Conservation (phyloP, 2,113 vertebrate species). For the human region GRCh38 chrX:110735001-110735500, state of each 20-base stretch:
- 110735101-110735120: slow-evolving; percentile 69
- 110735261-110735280: not conserved
- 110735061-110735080: slow-evolving; percentile 73
- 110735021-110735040: slow-evolving; percentile 57
- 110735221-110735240: slow-evolving; percentile 62
- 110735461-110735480: not conserved
- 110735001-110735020: slow-evolving; percentile 58
- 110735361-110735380: not conserved
- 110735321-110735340: not conserved
- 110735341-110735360: slow-evolving; percentile 12
- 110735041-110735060: slow-evolving; percentile 65
- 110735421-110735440: not conserved
- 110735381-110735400: not conserved
- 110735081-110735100: slow-evolving; percentile 72
- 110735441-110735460: not conserved
- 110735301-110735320: slow-evolving; percentile 23
- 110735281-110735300: not conserved
- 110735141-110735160: slow-evolving; percentile 68
- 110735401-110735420: not conserved
- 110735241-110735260: slow-evolving; percentile 34
- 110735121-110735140: slow-evolving; percentile 54
- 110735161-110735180: slow-evolving; percentile 68
- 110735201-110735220: slow-evolving; percentile 50
- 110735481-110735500: not conserved
- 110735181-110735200: not conserved